A percentile compares a stretch with the other conserved stretches of the same genome.
Evolutionary conservation across 2,888 invertebrate genomes (phyloP).

Genomic region (Lathronympha strigana): DNA sequence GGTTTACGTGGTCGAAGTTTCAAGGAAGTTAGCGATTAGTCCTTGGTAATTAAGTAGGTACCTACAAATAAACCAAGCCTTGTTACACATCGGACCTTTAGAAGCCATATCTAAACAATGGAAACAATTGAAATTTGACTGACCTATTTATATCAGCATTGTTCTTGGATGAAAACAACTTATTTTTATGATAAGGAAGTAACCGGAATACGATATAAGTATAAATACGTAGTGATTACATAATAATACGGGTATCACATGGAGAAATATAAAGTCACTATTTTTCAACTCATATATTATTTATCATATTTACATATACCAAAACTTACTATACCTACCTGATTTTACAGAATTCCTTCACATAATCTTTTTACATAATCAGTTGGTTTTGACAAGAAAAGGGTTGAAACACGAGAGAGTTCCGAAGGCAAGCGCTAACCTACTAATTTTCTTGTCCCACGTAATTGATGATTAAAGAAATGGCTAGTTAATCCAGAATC

Average conservation of each 20-base stretch:
- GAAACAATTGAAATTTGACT: slow-evolving; percentile 54
- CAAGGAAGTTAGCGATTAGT: slow-evolving; percentile 57
- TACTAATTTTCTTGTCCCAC: too few relatives aligned
- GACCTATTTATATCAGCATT: slow-evolving; percentile 53
- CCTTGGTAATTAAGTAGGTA: slow-evolving; percentile 57
- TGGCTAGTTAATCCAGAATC: background rate
- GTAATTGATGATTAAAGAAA: too few relatives aligned
- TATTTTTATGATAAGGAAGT: background rate
- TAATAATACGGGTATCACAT: too few relatives aligned
- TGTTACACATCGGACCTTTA: slow-evolving; percentile 52
- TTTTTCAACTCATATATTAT: too few relatives aligned
- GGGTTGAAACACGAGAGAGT: slow-evolving; percentile 8
- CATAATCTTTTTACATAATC: too few relatives aligned
- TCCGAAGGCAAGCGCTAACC: background rate
- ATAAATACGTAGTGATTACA: background rate
- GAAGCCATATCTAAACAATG: slow-evolving; percentile 54
- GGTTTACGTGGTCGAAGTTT: slow-evolving; percentile 52
- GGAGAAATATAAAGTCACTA: too few relatives aligned
- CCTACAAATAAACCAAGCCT: slow-evolving; percentile 47
- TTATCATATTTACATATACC: too few relatives aligned
- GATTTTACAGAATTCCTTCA: too few relatives aligned
- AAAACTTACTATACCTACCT: too few relatives aligned
- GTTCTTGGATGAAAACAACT: slow-evolving; percentile 8
- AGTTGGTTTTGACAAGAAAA: too few relatives aligned
- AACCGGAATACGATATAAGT: background rate